Conservation (phyloP, 2,797 vertebrate genomes). For the Sebastes itinus region DNA sequence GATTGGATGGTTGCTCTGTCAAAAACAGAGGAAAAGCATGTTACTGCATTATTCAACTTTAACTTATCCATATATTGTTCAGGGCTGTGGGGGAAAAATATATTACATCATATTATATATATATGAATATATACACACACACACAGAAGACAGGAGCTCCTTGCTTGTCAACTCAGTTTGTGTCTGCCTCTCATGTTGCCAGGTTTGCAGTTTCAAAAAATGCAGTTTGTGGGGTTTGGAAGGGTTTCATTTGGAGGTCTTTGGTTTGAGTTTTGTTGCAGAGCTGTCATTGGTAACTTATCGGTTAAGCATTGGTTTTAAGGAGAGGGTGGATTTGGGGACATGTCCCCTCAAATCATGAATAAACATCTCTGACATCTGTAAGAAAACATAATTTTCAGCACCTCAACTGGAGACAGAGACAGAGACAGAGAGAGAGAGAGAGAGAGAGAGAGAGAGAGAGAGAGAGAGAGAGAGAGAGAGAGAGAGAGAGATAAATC, state of each 20-base stretch:
- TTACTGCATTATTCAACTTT: background rate
- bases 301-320: background rate
- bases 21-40: conserved; percentile 10
- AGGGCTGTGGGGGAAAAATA: background rate
- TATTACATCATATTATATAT: background rate
- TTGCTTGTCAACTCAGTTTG: background rate
- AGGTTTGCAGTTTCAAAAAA: background rate
- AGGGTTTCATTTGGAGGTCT: background rate
- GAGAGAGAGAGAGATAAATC: background rate
- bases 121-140: too few species aligned
- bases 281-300: background rate
- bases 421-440: background rate
- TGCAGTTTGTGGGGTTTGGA: background rate
- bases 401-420: background rate
- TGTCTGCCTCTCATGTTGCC: background rate
- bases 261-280: background rate
- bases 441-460: too few species aligned
- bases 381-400: background rate
- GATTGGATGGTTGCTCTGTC: conserved; percentile 75
- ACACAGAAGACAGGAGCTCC: background rate
- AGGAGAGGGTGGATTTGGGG: background rate
- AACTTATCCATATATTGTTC: background rate
- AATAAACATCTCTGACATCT: background rate
- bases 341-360: background rate
- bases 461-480: background rate